Conservation (phyloP, 2,797 vertebrate species). For the Mico argentatus region DNA sequence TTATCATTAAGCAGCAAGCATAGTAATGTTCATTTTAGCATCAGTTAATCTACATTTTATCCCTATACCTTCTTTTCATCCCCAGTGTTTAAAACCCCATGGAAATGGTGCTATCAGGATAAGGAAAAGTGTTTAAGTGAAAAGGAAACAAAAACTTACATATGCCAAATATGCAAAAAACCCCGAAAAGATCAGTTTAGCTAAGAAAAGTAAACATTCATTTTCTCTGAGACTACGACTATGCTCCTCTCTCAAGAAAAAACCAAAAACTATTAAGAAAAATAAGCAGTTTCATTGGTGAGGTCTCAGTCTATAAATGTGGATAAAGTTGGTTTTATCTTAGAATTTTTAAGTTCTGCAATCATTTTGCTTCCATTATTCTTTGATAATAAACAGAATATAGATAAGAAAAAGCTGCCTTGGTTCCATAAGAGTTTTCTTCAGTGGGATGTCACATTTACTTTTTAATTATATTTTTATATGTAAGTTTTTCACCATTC, state of each 20-base stretch:
- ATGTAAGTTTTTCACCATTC: slow-evolving; percentile 22
- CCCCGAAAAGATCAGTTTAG: background rate
- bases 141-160: slow-evolving; percentile 9
- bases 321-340: slow-evolving; percentile 27
- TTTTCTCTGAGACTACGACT: background rate
- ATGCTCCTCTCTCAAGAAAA: background rate
- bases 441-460: background rate
- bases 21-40: slow-evolving; percentile 26
- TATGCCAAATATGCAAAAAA: background rate
- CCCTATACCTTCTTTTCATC: background rate
- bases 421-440: slow-evolving; percentile 20
- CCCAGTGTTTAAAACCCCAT: background rate
- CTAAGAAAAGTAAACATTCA: background rate
- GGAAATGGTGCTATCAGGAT: slow-evolving; percentile 2
- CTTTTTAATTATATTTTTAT: slow-evolving; percentile 29
- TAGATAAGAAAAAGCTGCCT: slow-evolving; percentile 11
- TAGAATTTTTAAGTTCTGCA: slow-evolving; percentile 13
- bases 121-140: slow-evolving; percentile 5
- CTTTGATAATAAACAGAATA: background rate
- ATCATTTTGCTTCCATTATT: background rate
- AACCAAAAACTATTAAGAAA: background rate
- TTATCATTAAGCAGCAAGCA: background rate
- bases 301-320: background rate
- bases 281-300: background rate
- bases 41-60: background rate